Evolutionary conservation across 1,140 invertebrate species (phyloP), one percentile per base, ranked within the genome.

Genomic region (Octopus bimaculoides): DNA sequence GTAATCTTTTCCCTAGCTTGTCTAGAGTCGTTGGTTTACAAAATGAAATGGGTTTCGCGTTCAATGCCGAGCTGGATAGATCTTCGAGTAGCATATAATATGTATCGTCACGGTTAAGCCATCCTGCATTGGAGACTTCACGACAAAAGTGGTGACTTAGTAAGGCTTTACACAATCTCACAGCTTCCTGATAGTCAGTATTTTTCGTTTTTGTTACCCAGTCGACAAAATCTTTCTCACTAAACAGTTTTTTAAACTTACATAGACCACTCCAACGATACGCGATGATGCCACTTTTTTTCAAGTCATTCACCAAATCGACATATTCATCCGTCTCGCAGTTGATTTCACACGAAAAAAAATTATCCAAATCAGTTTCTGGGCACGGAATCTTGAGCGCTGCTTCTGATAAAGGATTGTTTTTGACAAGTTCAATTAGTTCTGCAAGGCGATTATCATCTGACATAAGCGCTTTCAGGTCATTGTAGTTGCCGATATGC

Each of bases 271-370:
- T 69, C 10, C 88, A 77, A 78, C 89, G 86, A 73, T 90, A 86
- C 71, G 85, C 84, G 20, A 91, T 89, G 0, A 91, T 52, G 4
- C 87, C 88, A 78, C 87, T 88, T 66, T 81, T 76, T 75, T 84
- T 82, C 78, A 91, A 80, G 71, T 87, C 86, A 61, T 85, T 78
- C 1, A 90, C 84, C 53, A 91, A 77, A 52, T 81, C 74, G 14
- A 85, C 84, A 85, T 89, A 89, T 80, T 89, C 88, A 82, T 89
- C 88, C 55, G 85, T 84, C 80, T 89, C 88, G 86, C 88, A 89
- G 53, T 66, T 75, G 5, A 69, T n/a, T 12, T 69, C 66, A n/a
- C 14, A 14, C 26, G 66, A 2, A 41, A 41, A 2, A 41, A 41
- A 41, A 41, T 41, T 41, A 41, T 41, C 26, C 26, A 41, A 41